These are phyloP conservation scores for Ephydatia muelleri DNA, from an alignment of 37 sponge, comb jelly and placozoan genomes.

Conservation along the genomic window DNA sequence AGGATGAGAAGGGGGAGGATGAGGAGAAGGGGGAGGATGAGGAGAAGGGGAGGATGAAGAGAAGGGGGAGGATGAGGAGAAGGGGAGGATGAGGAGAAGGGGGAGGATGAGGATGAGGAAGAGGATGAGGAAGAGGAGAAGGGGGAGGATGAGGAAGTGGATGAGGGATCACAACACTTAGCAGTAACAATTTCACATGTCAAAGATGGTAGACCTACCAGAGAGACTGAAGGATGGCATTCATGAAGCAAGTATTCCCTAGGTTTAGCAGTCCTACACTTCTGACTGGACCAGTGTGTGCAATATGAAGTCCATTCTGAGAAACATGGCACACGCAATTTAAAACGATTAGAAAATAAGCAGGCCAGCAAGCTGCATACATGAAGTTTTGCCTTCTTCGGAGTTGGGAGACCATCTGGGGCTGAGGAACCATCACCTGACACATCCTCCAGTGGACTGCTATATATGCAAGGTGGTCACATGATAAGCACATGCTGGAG, in stretches of 20 bases:
- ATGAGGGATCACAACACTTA: too few species aligned
- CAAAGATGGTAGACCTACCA: constrained; percentile 29
- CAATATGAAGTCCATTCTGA: constrained; percentile 16
- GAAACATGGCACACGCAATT: neutral
- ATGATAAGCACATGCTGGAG: neutral
- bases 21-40: too few species aligned
- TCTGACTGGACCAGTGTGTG: constrained; percentile 17
- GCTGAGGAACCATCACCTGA: neutral
- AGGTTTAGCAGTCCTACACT: constrained; percentile 67
- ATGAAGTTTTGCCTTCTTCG: constrained; percentile 14
- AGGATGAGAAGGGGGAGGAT: too few species aligned
- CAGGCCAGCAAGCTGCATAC: neutral
- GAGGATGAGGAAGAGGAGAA: too few species aligned
- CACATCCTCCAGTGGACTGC: neutral
- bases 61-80: too few species aligned
- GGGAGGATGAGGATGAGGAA: too few species aligned
- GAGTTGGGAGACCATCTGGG: neutral
- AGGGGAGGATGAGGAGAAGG: too few species aligned
- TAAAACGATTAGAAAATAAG: neutral
- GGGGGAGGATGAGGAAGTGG: too few species aligned
- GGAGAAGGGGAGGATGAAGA: too few species aligned
- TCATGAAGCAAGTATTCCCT: constrained; percentile 87
- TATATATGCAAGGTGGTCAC: neutral
- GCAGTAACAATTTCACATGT: neutral
- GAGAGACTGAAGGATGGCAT: constrained; percentile 75